Conservation (phyloP, 2,113 vertebrate genomes). For the Meles meles region DNA sequence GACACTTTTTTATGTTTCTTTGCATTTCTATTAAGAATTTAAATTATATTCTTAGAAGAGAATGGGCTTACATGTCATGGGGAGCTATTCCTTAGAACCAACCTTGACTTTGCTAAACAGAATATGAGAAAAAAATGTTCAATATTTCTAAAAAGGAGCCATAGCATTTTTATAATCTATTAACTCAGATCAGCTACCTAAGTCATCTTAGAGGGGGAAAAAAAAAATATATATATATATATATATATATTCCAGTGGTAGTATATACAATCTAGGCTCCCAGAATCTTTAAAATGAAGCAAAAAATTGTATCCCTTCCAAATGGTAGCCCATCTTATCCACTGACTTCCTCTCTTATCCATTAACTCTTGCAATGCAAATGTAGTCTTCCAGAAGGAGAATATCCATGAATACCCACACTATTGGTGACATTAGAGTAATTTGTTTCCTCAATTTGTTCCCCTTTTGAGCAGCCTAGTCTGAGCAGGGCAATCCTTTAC, state of each 20-base stretch:
- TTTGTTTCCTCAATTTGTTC: not conserved
- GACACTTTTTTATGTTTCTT: not conserved
- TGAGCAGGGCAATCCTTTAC: not conserved
- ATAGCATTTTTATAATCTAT: not conserved
- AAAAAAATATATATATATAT: not conserved
- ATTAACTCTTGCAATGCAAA: not conserved
- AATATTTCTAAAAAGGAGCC: not conserved
- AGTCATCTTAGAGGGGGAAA: not conserved
- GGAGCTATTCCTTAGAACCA: not conserved
- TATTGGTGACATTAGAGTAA: not conserved
- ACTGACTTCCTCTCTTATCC: not conserved
- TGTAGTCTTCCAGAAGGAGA: not conserved
- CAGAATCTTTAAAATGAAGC: not conserved
- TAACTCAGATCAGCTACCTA: not conserved
- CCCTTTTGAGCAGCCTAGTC: not conserved
- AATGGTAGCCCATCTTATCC: not conserved
- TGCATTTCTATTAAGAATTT: conserved; percentile 5
- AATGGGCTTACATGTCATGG: not conserved
- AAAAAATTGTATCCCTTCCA: not conserved
- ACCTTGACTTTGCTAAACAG: not conserved
- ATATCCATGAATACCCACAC: not conserved
- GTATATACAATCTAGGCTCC: not conserved
- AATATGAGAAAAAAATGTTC: not conserved
- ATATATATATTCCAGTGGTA: not conserved
- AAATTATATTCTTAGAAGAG: conserved; percentile 1